Conservation (phyloP, 2,888 invertebrate species). For the Hymenopus coronatus region DNA sequence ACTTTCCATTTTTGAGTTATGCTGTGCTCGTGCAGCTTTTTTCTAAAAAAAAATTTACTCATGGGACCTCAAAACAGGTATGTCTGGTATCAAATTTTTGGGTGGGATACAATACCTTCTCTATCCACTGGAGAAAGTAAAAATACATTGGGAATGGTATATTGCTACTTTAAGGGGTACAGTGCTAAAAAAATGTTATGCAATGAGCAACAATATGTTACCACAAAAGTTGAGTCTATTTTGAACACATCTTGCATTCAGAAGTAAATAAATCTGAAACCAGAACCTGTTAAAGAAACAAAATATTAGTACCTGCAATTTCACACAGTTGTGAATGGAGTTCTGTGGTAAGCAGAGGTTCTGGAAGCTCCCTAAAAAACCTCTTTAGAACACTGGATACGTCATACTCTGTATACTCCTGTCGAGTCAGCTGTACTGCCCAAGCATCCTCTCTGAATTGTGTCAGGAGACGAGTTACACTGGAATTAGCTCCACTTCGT, state of each 20-base stretch:
- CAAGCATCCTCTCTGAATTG: constrained; percentile 80
- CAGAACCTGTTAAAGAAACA: neutral
- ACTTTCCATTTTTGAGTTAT: no score
- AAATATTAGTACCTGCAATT: constrained; percentile 57
- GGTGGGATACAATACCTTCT: no score
- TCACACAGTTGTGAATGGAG: constrained; percentile 66
- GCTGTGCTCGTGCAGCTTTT: no score
- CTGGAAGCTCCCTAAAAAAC: constrained; percentile 85
- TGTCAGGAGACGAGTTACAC: constrained; percentile 68
- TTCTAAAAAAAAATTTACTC: no score
- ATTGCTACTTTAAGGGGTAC: no score
- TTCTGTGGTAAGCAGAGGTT: constrained; percentile 72
- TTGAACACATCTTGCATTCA: neutral
- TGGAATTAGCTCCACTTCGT: constrained; percentile 73
- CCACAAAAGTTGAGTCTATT: no score
- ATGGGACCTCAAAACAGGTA: no score
- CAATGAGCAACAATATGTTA: no score
- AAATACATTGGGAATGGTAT: no score
- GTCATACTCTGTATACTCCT: constrained; percentile 79
- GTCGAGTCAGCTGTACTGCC: constrained; percentile 74
- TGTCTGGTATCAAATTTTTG: no score
- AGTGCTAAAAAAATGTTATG: no score
- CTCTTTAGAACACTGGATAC: constrained; percentile 84
- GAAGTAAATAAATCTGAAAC: neutral
- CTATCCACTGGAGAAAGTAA: no score